Conservation (phyloP, 2,113 vertebrate species). For the Phalacrocorax pelagicus region DNA sequence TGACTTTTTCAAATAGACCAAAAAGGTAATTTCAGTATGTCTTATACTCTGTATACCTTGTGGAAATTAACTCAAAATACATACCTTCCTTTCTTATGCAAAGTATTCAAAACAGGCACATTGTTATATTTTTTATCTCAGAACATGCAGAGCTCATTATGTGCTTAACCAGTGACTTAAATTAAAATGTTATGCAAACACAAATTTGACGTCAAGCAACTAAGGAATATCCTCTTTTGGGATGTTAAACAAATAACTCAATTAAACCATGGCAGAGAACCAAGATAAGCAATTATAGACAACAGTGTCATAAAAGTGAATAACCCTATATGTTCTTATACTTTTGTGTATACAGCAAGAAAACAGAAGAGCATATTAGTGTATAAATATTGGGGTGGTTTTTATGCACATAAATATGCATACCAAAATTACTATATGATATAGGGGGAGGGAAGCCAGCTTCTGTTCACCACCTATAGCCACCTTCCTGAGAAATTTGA, state of each 20-base stretch:
- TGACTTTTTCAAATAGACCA: neutral
- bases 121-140: neutral
- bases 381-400: neutral
- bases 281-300: neutral
- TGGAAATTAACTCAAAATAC: neutral
- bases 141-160: neutral
- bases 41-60: neutral
- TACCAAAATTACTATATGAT: neutral
- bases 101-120: neutral
- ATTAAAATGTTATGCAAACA: slow-evolving; percentile 29
- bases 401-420: neutral
- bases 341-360: neutral
- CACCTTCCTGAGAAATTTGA: neutral
- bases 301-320: neutral
- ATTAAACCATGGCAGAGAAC: neutral
- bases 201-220: neutral
- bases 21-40: neutral
- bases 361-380: neutral
- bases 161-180: neutral
- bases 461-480: neutral
- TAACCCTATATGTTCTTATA: neutral
- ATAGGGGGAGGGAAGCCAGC: neutral
- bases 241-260: neutral
- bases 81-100: neutral
- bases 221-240: neutral